A percentile compares a stretch with the other conserved stretches of the same genome.
Evolutionary conservation across 2,888 invertebrate genomes (phyloP).

Genomic region (Venusia cambrica): DNA sequence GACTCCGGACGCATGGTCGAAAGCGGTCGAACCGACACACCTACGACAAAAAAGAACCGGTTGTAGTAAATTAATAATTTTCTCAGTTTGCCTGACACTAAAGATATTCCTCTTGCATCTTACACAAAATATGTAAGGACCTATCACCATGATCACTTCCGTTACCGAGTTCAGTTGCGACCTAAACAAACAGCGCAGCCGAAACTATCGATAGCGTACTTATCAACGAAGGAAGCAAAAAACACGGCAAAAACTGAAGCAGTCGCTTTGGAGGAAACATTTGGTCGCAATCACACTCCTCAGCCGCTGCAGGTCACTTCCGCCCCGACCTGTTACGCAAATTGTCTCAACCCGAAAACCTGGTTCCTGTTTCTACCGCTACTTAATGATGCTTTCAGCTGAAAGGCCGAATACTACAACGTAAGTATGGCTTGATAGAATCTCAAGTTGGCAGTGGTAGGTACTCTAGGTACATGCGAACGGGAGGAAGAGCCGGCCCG

Average conservation of each 20-base stretch:
- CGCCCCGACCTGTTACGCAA: conserved; percentile 81
- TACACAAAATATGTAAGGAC: conserved; percentile 16
- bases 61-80: conserved; percentile 1
- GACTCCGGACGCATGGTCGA: conserved; percentile 76
- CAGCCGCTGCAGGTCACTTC: conserved; percentile 74
- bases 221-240: conserved; percentile 70
- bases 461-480: conserved; percentile 26
- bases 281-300: conserved; percentile 72
- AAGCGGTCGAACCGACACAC: conserved; percentile 75
- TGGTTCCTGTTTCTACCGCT: conserved; percentile 32
- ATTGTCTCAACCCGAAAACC: conserved; percentile 42
- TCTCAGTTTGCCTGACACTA: no score
- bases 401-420: no score
- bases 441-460: no score
- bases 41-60: conserved; percentile 40
- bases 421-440: no score
- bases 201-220: conserved; percentile 78
- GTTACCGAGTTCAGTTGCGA: conserved; percentile 58
- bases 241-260: conserved; percentile 68
- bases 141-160: conserved; percentile 59
- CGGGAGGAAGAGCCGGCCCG: conserved; percentile 18
- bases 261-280: conserved; percentile 74
- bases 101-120: conserved; percentile 14
- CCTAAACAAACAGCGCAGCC: conserved; percentile 70
- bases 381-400: conserved; percentile 19